A percentile compares a stretch with the other conserved stretches of the same genome.
These are phyloP conservation scores for Trypoxylon attenuatum DNA, from an alignment of 2,888 invertebrate genomes.

Conservation along the genomic window DNA sequence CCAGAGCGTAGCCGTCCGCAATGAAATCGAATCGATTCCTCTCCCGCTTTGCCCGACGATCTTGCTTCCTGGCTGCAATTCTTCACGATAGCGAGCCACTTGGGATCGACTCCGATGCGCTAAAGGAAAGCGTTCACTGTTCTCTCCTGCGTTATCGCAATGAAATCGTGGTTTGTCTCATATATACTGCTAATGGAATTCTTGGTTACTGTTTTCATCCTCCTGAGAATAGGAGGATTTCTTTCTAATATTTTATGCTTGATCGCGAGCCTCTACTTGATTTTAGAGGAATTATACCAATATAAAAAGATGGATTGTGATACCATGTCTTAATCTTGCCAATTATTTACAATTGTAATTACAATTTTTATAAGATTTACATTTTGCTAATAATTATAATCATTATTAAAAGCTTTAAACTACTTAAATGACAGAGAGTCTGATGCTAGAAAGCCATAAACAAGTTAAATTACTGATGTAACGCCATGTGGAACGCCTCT, in stretches of 20 bases:
- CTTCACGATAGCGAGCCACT: constrained; percentile 13
- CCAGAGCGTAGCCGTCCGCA: constrained; percentile 23
- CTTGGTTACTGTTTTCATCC: constrained; percentile 22
- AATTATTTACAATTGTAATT: too few species aligned
- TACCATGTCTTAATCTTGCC: too few species aligned
- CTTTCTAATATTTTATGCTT: neutral
- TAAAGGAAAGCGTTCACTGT: constrained; percentile 10
- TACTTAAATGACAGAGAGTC: too few species aligned
- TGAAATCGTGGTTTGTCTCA: constrained; percentile 30
- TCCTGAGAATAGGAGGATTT: neutral
- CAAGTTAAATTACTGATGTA: too few species aligned
- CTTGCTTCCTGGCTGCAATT: neutral
- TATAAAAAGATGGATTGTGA: too few species aligned
- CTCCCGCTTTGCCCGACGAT: neutral
- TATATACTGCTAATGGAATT: constrained; percentile 43
- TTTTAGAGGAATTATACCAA: too few species aligned
- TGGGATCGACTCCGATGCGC: constrained; percentile 6
- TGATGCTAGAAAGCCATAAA: too few species aligned
- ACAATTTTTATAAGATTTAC: too few species aligned
- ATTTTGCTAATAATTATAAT: too few species aligned
- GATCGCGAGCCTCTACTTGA: too few species aligned
- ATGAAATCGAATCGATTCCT: constrained; percentile 42
- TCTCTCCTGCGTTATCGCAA: constrained; percentile 28
- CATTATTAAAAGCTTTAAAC: too few species aligned
- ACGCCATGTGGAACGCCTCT: too few species aligned